phyloP scores from a whole-genome alignment of 2,888 invertebrate species.

The Trissolcus japonicus region DNA sequence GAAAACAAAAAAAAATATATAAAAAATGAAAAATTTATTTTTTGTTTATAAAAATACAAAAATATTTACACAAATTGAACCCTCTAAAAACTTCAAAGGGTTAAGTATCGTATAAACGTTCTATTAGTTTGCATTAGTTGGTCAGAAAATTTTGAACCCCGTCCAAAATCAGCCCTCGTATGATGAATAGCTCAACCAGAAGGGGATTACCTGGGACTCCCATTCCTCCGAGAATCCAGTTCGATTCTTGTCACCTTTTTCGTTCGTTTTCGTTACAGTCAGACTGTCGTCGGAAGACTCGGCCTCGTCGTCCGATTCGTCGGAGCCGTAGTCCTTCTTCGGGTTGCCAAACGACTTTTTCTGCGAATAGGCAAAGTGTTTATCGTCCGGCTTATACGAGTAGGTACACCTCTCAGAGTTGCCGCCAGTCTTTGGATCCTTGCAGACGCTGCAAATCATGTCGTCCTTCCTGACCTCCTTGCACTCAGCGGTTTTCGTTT shows the following conservation, averaged over 20 bases:
- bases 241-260: slow-evolving; percentile 15
- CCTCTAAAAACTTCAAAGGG: too few relatives aligned
- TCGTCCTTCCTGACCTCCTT: slow-evolving; percentile 81
- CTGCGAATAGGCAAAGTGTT: slow-evolving; percentile 76
- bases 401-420: slow-evolving; percentile 89
- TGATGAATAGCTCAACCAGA: background rate
- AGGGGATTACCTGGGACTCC: slow-evolving; percentile 47
- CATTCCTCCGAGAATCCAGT: slow-evolving; percentile 28
- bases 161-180: background rate
- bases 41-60: background rate
- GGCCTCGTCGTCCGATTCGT: slow-evolving; percentile 5
- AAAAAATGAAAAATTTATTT: background rate
- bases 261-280: slow-evolving; percentile 27
- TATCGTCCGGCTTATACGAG: slow-evolving; percentile 84
- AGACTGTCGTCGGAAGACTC: slow-evolving; percentile 33
- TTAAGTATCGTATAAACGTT: too few relatives aligned
- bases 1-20: too few relatives aligned
- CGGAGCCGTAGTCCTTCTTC: slow-evolving; percentile 7
- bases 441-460: slow-evolving; percentile 85
- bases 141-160: background rate
- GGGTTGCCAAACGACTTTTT: slow-evolving; percentile 68
- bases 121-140: background rate
- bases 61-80: too few relatives aligned
- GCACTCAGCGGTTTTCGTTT: slow-evolving; percentile 79
- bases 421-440: slow-evolving; percentile 85